phyloP scores from a whole-genome alignment of 1,140 invertebrate species.

The Augochlora pura region DNA sequence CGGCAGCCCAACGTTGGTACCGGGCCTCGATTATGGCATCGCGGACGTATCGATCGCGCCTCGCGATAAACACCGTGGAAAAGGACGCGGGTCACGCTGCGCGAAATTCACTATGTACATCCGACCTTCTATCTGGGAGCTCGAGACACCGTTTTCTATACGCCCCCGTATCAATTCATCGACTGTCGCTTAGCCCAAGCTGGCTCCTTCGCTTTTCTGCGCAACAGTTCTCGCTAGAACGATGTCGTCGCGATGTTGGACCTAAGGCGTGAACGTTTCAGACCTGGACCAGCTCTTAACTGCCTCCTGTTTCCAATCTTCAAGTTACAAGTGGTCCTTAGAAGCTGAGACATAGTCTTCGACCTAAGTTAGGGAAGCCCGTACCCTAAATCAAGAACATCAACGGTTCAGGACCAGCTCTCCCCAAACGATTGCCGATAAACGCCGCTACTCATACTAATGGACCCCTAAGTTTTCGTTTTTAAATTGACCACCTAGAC shows the following conservation, averaged over 20 bases:
- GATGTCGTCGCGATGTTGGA: neutral
- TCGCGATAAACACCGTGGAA: neutral
- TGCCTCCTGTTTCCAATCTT: too few relatives aligned
- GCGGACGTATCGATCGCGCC: constrained; percentile 2
- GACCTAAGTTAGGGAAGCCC: too few relatives aligned
- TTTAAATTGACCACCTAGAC: too few relatives aligned
- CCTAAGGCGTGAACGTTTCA: neutral
- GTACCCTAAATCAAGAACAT: neutral
- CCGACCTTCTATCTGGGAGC: constrained; percentile 1
- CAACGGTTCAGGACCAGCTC: too few relatives aligned
- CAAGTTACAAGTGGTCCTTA: too few relatives aligned
- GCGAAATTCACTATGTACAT: constrained; percentile 31
- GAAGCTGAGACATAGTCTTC: too few relatives aligned
- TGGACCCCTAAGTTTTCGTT: too few relatives aligned
- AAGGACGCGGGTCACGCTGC: neutral
- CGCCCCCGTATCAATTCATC: too few relatives aligned
- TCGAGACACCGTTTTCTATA: neutral
- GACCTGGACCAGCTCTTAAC: too few relatives aligned
- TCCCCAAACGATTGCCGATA: too few relatives aligned
- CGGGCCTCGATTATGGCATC: constrained; percentile 10
- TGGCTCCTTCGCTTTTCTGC: neutral
- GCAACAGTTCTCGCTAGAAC: neutral
- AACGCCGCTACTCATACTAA: too few relatives aligned
- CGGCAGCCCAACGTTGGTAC: neutral
- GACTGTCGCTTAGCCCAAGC: neutral